Percentiles rank a stretch among this genome's conserved stretches.
Conservation (phyloP, 2,888 invertebrate species). For the Druceiella hillmani region DNA sequence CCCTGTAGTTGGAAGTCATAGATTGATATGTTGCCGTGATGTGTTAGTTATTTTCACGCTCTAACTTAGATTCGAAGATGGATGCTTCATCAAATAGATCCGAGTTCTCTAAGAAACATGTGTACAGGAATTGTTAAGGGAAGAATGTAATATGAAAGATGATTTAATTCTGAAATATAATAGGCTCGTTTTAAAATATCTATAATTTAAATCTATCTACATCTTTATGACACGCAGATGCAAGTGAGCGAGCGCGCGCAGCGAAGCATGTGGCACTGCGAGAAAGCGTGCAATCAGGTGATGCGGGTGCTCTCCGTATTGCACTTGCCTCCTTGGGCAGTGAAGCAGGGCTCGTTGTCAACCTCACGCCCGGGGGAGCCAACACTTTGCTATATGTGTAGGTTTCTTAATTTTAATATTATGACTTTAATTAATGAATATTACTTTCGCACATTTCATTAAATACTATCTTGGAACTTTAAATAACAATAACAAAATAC, state of each 20-base stretch:
- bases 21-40: too few species aligned
- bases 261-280: slow-evolving; percentile 71
- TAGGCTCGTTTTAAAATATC: not conserved
- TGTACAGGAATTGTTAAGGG: too few species aligned
- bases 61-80: too few species aligned
- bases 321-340: slow-evolving; percentile 60
- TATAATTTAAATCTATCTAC: not conserved
- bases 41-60: too few species aligned
- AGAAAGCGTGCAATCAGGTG: slow-evolving; percentile 71
- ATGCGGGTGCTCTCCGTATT: slow-evolving; percentile 59
- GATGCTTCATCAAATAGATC: too few species aligned
- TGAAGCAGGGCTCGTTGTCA: slow-evolving; percentile 70
- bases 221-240: slow-evolving; percentile 48
- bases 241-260: slow-evolving; percentile 66
- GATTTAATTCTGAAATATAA: too few species aligned
- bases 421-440: slow-evolving; percentile 3
- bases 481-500: too few species aligned
- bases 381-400: slow-evolving; percentile 84
- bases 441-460: slow-evolving; percentile 4
- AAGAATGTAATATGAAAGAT: too few species aligned
- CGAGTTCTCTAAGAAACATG: too few species aligned
- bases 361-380: slow-evolving; percentile 83
- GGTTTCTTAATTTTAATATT: slow-evolving; percentile 36
- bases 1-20: too few species aligned
- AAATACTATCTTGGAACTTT: too few species aligned